phyloP scores from a whole-genome alignment of 1,140 invertebrate genomes.

The Cheumatopsyche charites region DNA sequence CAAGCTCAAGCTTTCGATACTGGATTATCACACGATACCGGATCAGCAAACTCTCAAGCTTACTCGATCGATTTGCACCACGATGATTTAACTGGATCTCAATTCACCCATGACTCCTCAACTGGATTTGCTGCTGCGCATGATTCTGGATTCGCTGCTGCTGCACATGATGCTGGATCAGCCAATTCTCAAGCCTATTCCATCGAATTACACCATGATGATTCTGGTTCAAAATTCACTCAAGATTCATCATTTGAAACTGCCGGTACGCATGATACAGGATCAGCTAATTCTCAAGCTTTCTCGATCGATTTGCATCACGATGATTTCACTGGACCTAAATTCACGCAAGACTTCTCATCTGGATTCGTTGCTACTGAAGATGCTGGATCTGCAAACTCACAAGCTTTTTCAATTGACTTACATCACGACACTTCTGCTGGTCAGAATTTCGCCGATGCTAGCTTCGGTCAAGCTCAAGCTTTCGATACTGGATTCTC shows the following conservation, averaged over 20 bases:
- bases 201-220: neutral
- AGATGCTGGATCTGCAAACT: neutral
- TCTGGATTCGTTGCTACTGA: too few relatives aligned
- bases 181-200: conserved; percentile 9
- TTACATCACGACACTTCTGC: neutral
- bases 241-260: neutral
- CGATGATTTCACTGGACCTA: too few relatives aligned
- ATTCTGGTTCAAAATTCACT: neutral
- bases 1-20: conserved; percentile 16
- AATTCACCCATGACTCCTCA: neutral
- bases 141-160: neutral
- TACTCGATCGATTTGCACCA: conserved; percentile 9
- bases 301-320: conserved; percentile 4
- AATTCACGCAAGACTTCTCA: too few relatives aligned
- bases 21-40: neutral
- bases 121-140: neutral
- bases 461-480: too few relatives aligned
- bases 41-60: neutral
- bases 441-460: neutral
- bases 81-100: neutral
- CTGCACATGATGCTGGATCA: neutral
- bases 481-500: too few relatives aligned
- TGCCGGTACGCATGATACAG: neutral
- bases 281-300: neutral
- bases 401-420: conserved; percentile 18